A percentile compares a stretch with the other conserved stretches of the same genome.
Evolutionary conservation across 2,888 invertebrate genomes (phyloP).

Genomic region (Apodemia mormo): DNA sequence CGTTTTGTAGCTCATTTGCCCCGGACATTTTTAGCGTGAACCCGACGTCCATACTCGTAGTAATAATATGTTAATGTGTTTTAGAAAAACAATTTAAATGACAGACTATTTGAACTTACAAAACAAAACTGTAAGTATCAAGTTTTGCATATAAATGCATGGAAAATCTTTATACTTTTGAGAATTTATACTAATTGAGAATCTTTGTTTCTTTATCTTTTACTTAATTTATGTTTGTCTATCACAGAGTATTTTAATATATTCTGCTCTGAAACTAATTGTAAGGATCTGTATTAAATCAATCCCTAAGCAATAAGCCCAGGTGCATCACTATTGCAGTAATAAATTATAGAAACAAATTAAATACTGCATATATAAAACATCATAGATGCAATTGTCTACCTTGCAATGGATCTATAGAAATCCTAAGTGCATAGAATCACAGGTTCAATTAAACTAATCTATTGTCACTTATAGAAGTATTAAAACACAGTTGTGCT

Average conservation of each 20-base stretch:
- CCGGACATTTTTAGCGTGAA: too few relatives aligned
- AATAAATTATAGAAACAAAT: not conserved
- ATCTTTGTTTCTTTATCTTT: not conserved
- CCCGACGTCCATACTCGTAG: too few relatives aligned
- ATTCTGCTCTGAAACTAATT: not conserved
- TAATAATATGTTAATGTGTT: too few relatives aligned
- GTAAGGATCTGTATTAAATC: constrained; percentile 7
- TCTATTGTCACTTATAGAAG: not conserved
- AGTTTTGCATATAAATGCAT: too few relatives aligned
- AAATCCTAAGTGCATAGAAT: constrained; percentile 8
- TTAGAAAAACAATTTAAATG: not conserved
- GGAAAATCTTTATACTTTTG: too few relatives aligned
- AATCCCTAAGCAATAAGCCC: constrained; percentile 6
- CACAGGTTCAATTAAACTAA: not conserved
- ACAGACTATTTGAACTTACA: too few relatives aligned
- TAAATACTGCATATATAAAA: constrained; percentile 4
- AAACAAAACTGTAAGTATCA: too few relatives aligned
- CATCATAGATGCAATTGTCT: not conserved
- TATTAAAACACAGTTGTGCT: constrained; percentile 14
- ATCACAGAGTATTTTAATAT: not conserved
- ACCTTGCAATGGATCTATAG: constrained; percentile 16
- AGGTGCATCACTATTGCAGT: not conserved
- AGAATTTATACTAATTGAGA: too few relatives aligned
- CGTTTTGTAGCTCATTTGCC: too few relatives aligned
- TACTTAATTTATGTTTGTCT: not conserved